Base-by-base conservation (phyloP, 2,113 vertebrate genomes). In the Ploceus nigricollis region DNA sequence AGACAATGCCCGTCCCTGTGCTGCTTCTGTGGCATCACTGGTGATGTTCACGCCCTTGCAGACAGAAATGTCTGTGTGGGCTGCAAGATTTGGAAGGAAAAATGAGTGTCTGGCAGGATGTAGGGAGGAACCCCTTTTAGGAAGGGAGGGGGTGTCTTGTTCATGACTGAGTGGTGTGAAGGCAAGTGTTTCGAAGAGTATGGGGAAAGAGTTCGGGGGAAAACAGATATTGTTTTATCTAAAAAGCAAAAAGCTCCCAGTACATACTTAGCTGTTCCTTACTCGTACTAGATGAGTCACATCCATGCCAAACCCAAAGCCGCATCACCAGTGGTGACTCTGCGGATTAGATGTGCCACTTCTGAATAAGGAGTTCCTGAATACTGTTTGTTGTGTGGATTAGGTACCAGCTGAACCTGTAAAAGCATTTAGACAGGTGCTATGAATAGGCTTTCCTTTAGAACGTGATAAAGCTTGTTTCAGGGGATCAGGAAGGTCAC, bases 231-330 rank as follows among this genome's bases (percentile, higher is more conserved):
- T 60, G 11, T 3, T 5, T 3, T 50, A 63, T 78, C 61, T 15
- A 37, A 71, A 48, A n/a, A 2, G 21, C 22, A 39, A 39, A 47
- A 80, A 33, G 22, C 47, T 90, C 6, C 37, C 18, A n/a, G 56
- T 28, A 61, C 51, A 19, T 58, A 22, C 31, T 25, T 83, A 45
- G 33, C 64, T 51, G 7, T 53, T 93, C 22, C 35, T 88, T 75
- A 64, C 44, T 94, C 30, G 56, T 57, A 33, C 56, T 68, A 54
- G 76, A 71, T 94, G 90, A 92, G 56, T 95, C 88, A 93, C 44
- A 60, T 44, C 23, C 76, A 47, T 1, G 7, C 42, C 42, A 58
- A 86, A 17, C 63, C 54, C 39, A n/a, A 2, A 75, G 51, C 56
- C 5, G 3, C 42, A 22, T 94, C 76, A 75, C 13, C 54, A 23